Evolutionary conservation across 1,140 invertebrate species (phyloP).

Genomic region (Calycopis cecrops): DNA sequence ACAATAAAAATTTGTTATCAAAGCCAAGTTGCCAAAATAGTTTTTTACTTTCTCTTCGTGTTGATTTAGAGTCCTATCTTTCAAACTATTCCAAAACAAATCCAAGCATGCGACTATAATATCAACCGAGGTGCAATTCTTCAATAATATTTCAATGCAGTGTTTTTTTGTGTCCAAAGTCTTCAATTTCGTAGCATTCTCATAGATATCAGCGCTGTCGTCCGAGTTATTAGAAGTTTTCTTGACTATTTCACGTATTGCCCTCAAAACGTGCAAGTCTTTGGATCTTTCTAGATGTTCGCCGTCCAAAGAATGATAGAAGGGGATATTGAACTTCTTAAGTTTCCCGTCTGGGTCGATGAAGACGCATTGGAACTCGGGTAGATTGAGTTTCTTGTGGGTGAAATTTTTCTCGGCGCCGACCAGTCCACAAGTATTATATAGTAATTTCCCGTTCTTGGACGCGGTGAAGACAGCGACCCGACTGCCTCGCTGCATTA

Average conservation of each 20-base stretch:
- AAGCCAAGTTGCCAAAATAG: conserved; percentile 47
- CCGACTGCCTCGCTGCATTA: conserved; percentile 86
- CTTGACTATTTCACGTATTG: conserved; percentile 82
- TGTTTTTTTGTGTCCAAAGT: conserved; percentile 84
- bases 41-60: conserved; percentile 46
- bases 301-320: conserved; percentile 92
- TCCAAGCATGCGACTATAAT: conserved; percentile 73
- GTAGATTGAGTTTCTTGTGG: conserved; percentile 72
- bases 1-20: conserved; percentile 49
- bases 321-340: conserved; percentile 90
- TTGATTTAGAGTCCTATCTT: conserved; percentile 26
- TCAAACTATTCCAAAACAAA: conserved; percentile 65
- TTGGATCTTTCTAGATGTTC: conserved; percentile 90
- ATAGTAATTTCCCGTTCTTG: conserved; percentile 86
- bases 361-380: conserved; percentile 84
- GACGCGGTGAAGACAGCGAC: conserved; percentile 93
- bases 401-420: conserved; percentile 75
- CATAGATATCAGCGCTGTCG: conserved; percentile 70
- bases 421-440: conserved; percentile 87
- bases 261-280: conserved; percentile 90
- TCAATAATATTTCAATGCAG: conserved; percentile 82
- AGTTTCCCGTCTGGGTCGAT: conserved; percentile 88
- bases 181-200: conserved; percentile 80
- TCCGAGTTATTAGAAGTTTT: conserved; percentile 56
- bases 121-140: conserved; percentile 77